Base-by-base conservation (phyloP, 1,140 invertebrate species). In the Mizuhopecten yessoensis region DNA sequence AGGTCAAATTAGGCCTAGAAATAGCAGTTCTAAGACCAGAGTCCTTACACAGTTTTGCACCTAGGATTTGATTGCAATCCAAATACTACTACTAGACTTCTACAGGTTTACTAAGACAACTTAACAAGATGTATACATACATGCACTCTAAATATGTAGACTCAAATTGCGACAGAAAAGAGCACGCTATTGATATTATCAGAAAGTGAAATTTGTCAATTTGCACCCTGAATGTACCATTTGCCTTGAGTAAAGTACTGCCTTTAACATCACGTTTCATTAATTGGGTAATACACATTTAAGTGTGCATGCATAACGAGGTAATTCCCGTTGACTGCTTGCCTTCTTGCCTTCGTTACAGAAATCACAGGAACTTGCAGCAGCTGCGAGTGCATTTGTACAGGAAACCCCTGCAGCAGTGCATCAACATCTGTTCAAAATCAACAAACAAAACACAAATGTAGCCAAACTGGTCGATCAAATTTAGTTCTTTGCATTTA, bases 311-410 rank as follows among this genome's bases (percentile, higher is more conserved):
- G 57, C 23, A 0, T 29, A 75, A 75, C 17, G n/a, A 29, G n/a
- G 57, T 75, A n/a, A 75, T 75, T 75, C 57, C 57, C 5, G 9
- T 5, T 1, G 57, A n/a, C 57, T n/a, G 57, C n/a, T 75, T 75
- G n/a, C 57, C 57, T 75, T 75, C n/a, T 75, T 75, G n/a, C 57
- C 57, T 75, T 75, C 57, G 17, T 75, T 75, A 75, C 11, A 75
- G 57, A 75, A 75, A 75, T 75, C 57, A 75, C 57, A n/a, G 57
- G n/a, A 75, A 75, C 57, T 75, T 75, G 57, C 23, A 75, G n/a
- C 57, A 75, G 57, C 57, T 75, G 57, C n/a, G 9, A 29, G 57
- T 75, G n/a, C 57, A 75, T 75, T 75, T 29, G n/a, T 75, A 75
- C 57, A 75, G 57, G 57, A 75, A 75, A 75, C n/a, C 23, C 57